phyloP scores from a whole-genome alignment of 2,888 invertebrate species.

The Acleris emargana region DNA sequence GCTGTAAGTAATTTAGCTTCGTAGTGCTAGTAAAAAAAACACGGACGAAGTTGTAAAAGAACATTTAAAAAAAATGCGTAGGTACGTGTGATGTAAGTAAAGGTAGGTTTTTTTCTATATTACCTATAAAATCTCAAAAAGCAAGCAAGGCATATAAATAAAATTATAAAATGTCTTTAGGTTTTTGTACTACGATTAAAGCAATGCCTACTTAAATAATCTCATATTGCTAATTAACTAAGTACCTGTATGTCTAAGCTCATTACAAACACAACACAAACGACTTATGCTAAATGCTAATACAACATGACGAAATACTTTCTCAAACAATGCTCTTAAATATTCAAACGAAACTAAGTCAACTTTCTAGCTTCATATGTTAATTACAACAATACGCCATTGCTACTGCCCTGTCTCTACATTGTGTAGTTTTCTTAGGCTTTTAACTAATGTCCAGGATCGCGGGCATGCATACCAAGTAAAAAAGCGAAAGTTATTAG shows the following conservation, averaged over 20 bases:
- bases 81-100: no score
- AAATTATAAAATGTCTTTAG: no score
- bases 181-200: no score
- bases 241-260: neutral
- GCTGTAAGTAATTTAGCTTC: no score
- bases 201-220: neutral
- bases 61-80: no score
- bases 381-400: neutral
- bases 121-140: no score
- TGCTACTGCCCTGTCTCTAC: constrained; percentile 7
- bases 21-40: no score
- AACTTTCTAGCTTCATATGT: constrained; percentile 29
- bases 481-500: constrained; percentile 58
- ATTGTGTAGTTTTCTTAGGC: constrained; percentile 16
- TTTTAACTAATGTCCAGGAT: constrained; percentile 40
- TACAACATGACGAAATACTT: constrained; percentile 21
- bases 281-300: constrained; percentile 3
- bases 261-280: constrained; percentile 7
- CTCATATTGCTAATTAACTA: neutral
- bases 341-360: constrained; percentile 28
- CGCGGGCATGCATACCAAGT: constrained; percentile 58
- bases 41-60: no score
- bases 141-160: no score
- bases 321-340: constrained; percentile 25
- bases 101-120: no score